Percentiles rank a stretch among this genome's conserved stretches.
Evolutionary conservation across 2,888 invertebrate genomes (phyloP).

Genomic region (Eupithecia inturbata): DNA sequence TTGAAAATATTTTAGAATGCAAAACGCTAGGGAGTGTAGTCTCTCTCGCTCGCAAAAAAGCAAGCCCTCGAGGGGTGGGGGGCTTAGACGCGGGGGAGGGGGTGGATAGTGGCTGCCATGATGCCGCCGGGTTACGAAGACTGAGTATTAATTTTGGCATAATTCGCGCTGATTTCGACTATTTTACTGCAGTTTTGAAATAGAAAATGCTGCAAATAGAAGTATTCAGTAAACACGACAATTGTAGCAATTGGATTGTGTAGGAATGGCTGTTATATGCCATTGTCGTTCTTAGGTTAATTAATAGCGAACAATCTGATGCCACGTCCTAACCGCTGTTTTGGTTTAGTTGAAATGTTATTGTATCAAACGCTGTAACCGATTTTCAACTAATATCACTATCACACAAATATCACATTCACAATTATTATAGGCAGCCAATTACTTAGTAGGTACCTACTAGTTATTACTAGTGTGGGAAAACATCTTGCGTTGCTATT

Average conservation of each 20-base stretch:
- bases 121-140: constrained; percentile 76
- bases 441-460: neutral
- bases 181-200: constrained; percentile 61
- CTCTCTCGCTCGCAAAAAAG: constrained; percentile 84
- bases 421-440: neutral
- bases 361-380: neutral
- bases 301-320: neutral
- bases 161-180: constrained; percentile 75
- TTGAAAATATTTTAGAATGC: constrained; percentile 82
- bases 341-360: neutral
- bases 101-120: constrained; percentile 74
- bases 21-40: constrained; percentile 79
- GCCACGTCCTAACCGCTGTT: neutral
- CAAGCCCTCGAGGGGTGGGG: constrained; percentile 64
- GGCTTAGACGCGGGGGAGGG: constrained; percentile 60
- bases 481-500: too few relatives aligned
- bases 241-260: neutral
- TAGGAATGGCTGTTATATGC: neutral
- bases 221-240: neutral
- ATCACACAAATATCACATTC: neutral
- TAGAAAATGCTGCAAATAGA: constrained; percentile 29
- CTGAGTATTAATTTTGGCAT: constrained; percentile 80
- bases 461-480: too few relatives aligned
- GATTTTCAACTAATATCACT: neutral
- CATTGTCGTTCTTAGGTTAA: neutral